Evolutionary conservation across 2,888 invertebrate genomes (phyloP), one percentile per base, ranked within the genome.

Genomic region (Loripinus fragilis): DNA sequence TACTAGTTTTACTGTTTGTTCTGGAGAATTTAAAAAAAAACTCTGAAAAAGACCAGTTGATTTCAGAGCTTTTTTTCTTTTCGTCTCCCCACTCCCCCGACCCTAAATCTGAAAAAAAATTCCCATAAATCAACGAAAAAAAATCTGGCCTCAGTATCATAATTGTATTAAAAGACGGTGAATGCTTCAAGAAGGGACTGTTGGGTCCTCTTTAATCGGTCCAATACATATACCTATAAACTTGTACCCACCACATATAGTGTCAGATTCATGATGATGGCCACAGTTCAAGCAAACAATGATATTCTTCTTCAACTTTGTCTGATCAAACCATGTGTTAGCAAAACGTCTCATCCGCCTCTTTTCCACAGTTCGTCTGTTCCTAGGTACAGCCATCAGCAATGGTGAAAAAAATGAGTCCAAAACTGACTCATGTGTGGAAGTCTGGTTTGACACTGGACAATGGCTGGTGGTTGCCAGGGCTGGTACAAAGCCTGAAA

Each of bases 201-300:
- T n/a, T n/a, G n/a, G n/a, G n/a, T n/a, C n/a, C n/a, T n/a, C n/a
- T n/a, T n/a, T n/a, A n/a, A n/a, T n/a, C n/a, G n/a, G n/a, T n/a
- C n/a, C n/a, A n/a, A n/a, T n/a, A n/a, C n/a, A n/a, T n/a, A n/a
- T n/a, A n/a, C n/a, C n/a, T n/a, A n/a, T n/a, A n/a, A n/a, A n/a
- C n/a, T n/a, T n/a, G 17, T 48, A 70, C 89, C 87, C 86, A 97
- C 98, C 96, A 94, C 98, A 98, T 65, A 98, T 94, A 67, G 95
- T 95, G 66, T 96, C 96, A 75, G 95, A 94, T 94, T 97, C 96
- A 93, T 97, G 95, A 94, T 96, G 95, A 93, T 97, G 96, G 0
- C 98, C 98, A 94, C 98, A 98, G 65, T 95, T 95, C 81, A 95
- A 94, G 90, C 98, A 98, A 0, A 95, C 95, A 82, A 96, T 94